Base-by-base conservation (phyloP, 1,140 invertebrate genomes). In the Fopius arisanus region DNA sequence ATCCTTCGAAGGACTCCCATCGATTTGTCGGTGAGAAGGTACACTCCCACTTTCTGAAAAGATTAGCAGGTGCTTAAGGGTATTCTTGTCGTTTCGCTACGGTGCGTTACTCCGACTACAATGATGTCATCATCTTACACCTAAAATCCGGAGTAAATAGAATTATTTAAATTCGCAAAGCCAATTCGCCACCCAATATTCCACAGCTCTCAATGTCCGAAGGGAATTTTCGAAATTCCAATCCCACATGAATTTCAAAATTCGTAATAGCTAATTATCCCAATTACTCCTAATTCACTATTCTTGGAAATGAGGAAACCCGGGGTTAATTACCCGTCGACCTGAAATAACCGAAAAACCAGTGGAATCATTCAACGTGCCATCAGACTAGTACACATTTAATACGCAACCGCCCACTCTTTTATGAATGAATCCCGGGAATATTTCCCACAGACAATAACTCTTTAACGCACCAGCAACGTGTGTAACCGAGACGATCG, bases 401-500 rank as follows among this genome's bases (percentile, higher is more conserved):
- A 66, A 29, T 59, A 7, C 29, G 14, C 9, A 66, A 26, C 54
- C 54, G 23, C 19, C 54, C 19, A 33, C 28, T 23, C 28, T 21
- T 62, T 41, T 41, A 72, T 72, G 59, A 65, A 72, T 72, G 59
- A 65, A 72, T 28, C 54, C 54, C 72, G 73, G 72, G 75, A 73
- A 29, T 67, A 40, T 51, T 70, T 68, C 43, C 66, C 73, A 73
- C 62, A 67, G 67, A 78, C 72, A 77, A 69, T 77, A 83, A 83
- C 82, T 83, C 81, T 83, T 82, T 83, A 81, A 77, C 78, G 29
- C 75, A 78, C 78, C 78, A 63, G 71, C 75, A 62, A 66, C 78
- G 76, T 80, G 73, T 78, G 77, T 80, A 83, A 79, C 75, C 80
- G 82, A 85, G 80, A 78, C 78, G 78, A 79, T 72, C 79, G 72